A percentile compares a stretch with the other conserved stretches of the same genome.
Conservation (phyloP, 2,888 invertebrate species). For the Argyra leucocephala region DNA sequence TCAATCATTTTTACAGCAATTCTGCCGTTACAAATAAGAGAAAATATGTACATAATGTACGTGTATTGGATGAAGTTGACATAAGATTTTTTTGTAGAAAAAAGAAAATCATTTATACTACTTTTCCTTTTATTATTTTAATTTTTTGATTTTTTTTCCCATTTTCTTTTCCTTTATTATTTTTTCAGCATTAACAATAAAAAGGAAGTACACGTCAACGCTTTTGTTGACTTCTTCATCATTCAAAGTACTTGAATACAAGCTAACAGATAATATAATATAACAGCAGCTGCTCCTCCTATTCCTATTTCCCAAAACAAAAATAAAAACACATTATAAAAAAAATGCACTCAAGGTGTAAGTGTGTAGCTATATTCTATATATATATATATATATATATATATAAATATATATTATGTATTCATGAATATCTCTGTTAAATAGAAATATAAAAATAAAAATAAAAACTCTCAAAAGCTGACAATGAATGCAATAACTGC, state of each 20-base stretch:
- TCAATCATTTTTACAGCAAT: neutral
- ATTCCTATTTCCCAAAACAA: neutral
- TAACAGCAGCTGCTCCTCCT: neutral
- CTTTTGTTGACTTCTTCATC: neutral
- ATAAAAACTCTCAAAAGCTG: too few relatives aligned
- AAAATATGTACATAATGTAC: neutral
- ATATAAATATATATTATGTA: neutral
- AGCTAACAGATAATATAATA: neutral
- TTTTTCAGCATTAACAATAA: neutral
- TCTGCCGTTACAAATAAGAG: too few relatives aligned
- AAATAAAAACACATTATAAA: too few relatives aligned
- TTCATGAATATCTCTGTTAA: too few relatives aligned
- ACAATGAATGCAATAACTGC: neutral
- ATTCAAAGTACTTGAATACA: neutral
- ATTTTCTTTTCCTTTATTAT: neutral
- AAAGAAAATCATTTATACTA: neutral
- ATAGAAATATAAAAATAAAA: too few relatives aligned
- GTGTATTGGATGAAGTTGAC: neutral
- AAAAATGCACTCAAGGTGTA: too few relatives aligned
- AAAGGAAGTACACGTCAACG: neutral
- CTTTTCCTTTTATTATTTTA: neutral
- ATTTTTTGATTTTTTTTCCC: neutral
- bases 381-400: neutral
- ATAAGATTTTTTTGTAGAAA: too few relatives aligned
- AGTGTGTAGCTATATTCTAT: neutral